phyloP scores from a whole-genome alignment of 2,888 invertebrate species.

The Caenorhabditis sp. region DNA sequence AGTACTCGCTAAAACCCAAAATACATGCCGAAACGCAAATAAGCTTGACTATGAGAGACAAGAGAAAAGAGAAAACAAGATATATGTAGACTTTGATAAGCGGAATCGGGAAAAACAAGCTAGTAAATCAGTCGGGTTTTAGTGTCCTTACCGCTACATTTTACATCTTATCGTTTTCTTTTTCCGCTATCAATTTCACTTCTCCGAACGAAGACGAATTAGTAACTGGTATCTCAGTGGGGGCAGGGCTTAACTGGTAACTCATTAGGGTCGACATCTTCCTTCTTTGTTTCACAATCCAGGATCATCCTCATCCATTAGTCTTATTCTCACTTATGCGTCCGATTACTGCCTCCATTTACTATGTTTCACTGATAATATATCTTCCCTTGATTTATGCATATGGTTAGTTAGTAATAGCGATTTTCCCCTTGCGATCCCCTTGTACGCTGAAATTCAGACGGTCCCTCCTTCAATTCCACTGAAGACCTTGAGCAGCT shows the following conservation, averaged over 20 bases:
- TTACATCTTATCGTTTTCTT: constrained; percentile 6
- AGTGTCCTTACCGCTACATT: constrained; percentile 8
- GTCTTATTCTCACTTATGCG: background rate
- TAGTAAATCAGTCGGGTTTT: background rate
- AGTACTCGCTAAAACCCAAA: background rate
- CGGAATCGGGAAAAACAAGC: background rate
- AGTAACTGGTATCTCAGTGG: constrained; percentile 3
- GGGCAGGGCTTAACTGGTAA: constrained; percentile 12
- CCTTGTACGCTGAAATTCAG: no score
- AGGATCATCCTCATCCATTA: background rate
- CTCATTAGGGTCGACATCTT: constrained; percentile 17
- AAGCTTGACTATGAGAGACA: no score
- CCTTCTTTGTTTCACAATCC: background rate
- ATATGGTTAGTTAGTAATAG: background rate
- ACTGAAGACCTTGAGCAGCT: constrained; percentile 13
- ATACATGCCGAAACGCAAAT: background rate
- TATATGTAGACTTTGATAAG: background rate
- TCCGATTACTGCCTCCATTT: background rate
- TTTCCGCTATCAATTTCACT: constrained; percentile 10
- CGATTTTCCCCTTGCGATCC: no score
- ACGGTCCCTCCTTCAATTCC: background rate
- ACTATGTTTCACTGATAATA: background rate
- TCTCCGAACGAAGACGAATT: constrained; percentile 14
- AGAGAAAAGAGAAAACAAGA: background rate
- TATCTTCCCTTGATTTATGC: background rate